Base-by-base conservation (phyloP, 2,797 vertebrate genomes). In the Pogoniulus pusillus region DNA sequence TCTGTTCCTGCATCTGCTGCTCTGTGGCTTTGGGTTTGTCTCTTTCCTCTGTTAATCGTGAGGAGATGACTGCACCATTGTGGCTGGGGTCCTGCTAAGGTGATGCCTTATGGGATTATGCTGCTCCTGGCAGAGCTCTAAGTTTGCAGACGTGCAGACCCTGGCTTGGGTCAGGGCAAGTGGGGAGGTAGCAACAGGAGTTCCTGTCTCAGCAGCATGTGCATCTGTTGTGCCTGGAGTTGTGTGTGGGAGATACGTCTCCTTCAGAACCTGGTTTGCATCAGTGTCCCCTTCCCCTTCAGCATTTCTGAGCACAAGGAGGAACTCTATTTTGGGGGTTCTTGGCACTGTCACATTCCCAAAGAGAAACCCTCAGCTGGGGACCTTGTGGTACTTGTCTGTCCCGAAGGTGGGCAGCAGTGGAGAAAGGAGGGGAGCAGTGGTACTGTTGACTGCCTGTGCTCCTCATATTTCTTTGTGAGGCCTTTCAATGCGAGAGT, bases 1-100 rank as follows among this genome's bases (percentile, higher is more conserved):
- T 81, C 37, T 55, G 14, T 51, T 81, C 32, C 66, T 23, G 27
- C 32, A 7, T 54, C 32, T 53, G 43, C 59, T 58, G 43, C 59
- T 58, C 14, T 27, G 29, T 55, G 39, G 14, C 37, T 77, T 69
- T 81, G 43, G 22, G 15, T 57, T 86, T 70, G 57, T 63, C 62
- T 29, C 19, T 68, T 64, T 54, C 16, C 18, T 16, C 30, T 9
- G 7, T 0, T 54, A n/a, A 7, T 19, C 20, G 5, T 0, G 2
- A 41, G n/a, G 41, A 57, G n/a, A 4, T 66, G 71, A 26, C 43
- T 24, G 58, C 1, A 3, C 14, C 4, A 4, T 41, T 72, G 8
- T 72, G 18, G 17, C 8, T 7, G 32, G 8, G 2, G 9, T 20
- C 35, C 14, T 4, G 8, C 49, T 60, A 22, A 58, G 26, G 49